Percentiles rank a stretch among this genome's conserved stretches.
Evolutionary conservation across 1,140 invertebrate genomes (phyloP).

Genomic region (Ectropis grisescens): DNA sequence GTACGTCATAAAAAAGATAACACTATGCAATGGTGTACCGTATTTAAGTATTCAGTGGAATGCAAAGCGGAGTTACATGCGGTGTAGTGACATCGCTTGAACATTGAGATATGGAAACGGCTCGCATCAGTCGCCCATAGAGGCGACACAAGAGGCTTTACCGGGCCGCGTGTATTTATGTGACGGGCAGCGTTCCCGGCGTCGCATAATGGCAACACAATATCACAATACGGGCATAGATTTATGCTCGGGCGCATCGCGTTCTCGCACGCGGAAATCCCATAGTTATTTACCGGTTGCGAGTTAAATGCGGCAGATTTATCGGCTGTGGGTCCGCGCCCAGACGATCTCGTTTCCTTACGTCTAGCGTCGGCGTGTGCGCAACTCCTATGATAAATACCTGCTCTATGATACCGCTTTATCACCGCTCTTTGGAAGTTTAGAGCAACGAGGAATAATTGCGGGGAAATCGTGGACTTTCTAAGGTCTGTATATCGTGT

Average conservation of each 20-base stretch:
- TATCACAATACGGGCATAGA: constrained; percentile 68
- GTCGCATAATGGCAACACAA: constrained; percentile 64
- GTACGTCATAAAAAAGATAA: too few species aligned
- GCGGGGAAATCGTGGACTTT: constrained; percentile 7
- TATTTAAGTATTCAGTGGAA: too few species aligned
- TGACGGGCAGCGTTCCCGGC: constrained; percentile 41
- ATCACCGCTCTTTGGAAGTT: constrained; percentile 23
- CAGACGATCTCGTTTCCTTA: constrained; percentile 53
- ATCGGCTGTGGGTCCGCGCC: constrained; percentile 41
- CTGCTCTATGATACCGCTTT: constrained; percentile 23
- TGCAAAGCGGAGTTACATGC: too few species aligned
- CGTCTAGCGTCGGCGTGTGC: constrained; percentile 27
- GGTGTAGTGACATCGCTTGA: not conserved
- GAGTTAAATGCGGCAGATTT: constrained; percentile 68
- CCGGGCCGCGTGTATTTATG: constrained; percentile 48
- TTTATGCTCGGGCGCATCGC: constrained; percentile 63
- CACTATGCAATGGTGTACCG: too few species aligned
- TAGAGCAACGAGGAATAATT: constrained; percentile 32
- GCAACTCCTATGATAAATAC: constrained; percentile 49
- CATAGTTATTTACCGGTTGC: constrained; percentile 68
- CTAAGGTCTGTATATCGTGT: too few species aligned
- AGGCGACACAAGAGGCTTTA: constrained; percentile 19
- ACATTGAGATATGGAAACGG: constrained; percentile 18
- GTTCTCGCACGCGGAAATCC: constrained; percentile 64
- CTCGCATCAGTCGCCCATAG: constrained; percentile 16